These are phyloP conservation scores for Columba guinea DNA, from an alignment of 2,797 vertebrate genomes.

Conservation along the genomic window DNA sequence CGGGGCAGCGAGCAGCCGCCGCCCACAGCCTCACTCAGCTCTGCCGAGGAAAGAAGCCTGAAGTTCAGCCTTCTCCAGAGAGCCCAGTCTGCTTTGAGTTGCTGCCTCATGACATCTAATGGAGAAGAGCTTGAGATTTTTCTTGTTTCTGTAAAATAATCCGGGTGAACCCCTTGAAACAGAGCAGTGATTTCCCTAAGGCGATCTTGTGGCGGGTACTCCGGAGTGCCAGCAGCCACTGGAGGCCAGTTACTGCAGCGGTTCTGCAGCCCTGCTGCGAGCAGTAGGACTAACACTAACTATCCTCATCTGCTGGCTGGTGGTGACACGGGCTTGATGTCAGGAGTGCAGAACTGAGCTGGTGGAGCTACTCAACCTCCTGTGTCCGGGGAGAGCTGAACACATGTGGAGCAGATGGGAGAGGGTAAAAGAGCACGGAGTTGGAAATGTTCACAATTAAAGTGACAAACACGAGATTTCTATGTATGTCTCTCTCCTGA, in stretches of 20 bases:
- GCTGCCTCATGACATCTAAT: neutral
- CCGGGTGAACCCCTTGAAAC: neutral
- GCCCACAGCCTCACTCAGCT: neutral
- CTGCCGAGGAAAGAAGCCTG: neutral
- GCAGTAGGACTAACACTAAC: neutral
- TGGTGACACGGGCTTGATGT: neutral
- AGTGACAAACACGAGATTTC: neutral
- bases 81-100: neutral
- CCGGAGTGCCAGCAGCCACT: neutral
- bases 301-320: neutral
- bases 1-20: accelerated
- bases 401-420: neutral
- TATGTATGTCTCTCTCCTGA: neutral
- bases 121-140: neutral
- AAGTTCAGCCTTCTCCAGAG: neutral
- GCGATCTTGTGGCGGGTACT: accelerated
- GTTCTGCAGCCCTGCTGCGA: neutral
- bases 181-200: neutral
- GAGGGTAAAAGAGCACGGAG: neutral
- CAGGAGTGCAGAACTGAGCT: neutral
- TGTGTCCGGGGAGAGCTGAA: neutral
- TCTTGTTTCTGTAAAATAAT: neutral
- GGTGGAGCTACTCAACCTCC: neutral
- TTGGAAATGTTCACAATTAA: conserved; percentile 1
- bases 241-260: neutral